Evolutionary conservation across 2,888 invertebrate genomes (phyloP).

Genomic region (Galeopsomyia nigrocyanea): DNA sequence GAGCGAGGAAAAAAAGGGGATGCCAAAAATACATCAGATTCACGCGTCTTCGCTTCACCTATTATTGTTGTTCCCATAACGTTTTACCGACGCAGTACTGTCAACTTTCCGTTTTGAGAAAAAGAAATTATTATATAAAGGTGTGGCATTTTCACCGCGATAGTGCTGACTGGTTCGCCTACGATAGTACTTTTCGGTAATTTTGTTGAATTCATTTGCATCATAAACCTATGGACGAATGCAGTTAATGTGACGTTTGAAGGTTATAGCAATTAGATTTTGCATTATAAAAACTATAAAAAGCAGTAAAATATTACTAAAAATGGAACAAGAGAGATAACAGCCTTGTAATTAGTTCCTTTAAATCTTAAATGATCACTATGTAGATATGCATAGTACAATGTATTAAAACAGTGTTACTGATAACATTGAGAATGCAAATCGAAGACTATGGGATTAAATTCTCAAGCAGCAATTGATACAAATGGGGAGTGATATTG

Average conservation of each 20-base stretch:
- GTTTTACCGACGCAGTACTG: background rate
- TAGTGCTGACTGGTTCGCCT: slow-evolving; percentile 46
- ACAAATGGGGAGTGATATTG: slow-evolving; percentile 26
- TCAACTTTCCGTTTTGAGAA: background rate
- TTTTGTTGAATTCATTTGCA: slow-evolving; percentile 42
- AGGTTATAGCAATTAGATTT: too few relatives aligned
- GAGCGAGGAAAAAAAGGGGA: slow-evolving; percentile 18
- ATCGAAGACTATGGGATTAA: too few relatives aligned
- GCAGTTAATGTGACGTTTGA: too few relatives aligned
- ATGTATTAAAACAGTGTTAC: too few relatives aligned
- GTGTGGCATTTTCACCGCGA: slow-evolving; percentile 13
- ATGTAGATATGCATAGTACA: too few relatives aligned
- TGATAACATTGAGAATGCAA: too few relatives aligned
- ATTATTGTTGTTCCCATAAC: slow-evolving; percentile 18
- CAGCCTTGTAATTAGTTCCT: too few relatives aligned
- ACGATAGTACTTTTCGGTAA: slow-evolving; percentile 46
- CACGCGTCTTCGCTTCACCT: background rate
- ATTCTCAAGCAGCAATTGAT: background rate
- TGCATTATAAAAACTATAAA: too few relatives aligned
- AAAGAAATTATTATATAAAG: slow-evolving; percentile 31
- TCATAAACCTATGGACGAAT: too few relatives aligned
- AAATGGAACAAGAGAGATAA: too few relatives aligned
- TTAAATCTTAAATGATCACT: too few relatives aligned
- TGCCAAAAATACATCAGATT: slow-evolving; percentile 33
- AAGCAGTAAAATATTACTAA: too few relatives aligned